Percentiles rank a stretch among this genome's conserved stretches.
Conservation (phyloP, 2,888 invertebrate genomes). For the Theodoxus fluviatilis region DNA sequence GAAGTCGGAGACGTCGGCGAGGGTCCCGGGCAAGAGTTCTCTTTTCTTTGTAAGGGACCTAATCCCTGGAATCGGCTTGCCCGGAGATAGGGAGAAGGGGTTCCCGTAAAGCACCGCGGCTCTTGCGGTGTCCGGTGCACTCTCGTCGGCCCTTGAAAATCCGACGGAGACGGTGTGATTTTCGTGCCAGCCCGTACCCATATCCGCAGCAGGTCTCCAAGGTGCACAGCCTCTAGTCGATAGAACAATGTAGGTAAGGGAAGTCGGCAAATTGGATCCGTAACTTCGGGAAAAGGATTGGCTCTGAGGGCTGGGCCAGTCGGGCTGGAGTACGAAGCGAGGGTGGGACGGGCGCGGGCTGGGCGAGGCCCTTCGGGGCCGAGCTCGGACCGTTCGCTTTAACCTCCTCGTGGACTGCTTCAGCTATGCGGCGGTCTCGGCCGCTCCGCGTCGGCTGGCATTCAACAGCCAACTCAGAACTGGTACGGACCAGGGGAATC, state of each 20-base stretch:
- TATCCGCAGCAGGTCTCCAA: slow-evolving; percentile 81
- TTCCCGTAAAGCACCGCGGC: slow-evolving; percentile 65
- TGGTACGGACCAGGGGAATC: too few species aligned
- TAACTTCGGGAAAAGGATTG: slow-evolving; percentile 76
- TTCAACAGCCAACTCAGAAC: too few species aligned
- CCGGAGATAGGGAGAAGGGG: slow-evolving; percentile 64
- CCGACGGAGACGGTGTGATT: slow-evolving; percentile 63
- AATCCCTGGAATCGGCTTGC: slow-evolving; percentile 66
- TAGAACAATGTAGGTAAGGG: too few species aligned
- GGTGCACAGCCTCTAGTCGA: slow-evolving; percentile 76
- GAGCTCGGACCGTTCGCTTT: slow-evolving; percentile 50
- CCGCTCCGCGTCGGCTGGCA: too few species aligned
- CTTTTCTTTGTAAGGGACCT: slow-evolving; percentile 66
- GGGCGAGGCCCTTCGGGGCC: slow-evolving; percentile 43
- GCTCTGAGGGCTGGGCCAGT: slow-evolving; percentile 74
- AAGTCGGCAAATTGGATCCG: slow-evolving; percentile 74
- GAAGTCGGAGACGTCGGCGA: slow-evolving; percentile 62
- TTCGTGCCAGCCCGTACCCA: slow-evolving; percentile 72
- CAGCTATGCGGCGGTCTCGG: too few species aligned
- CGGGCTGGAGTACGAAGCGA: slow-evolving; percentile 69
- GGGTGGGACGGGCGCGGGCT: slow-evolving; percentile 58
- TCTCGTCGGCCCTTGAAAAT: slow-evolving; percentile 68
- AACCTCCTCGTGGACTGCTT: slow-evolving; percentile 42
- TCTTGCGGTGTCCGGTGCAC: slow-evolving; percentile 64
- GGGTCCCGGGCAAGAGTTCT: slow-evolving; percentile 66